Evolutionary conservation across 2,797 vertebrate species (phyloP).

Genomic region (Eulemur albifrons): DNA sequence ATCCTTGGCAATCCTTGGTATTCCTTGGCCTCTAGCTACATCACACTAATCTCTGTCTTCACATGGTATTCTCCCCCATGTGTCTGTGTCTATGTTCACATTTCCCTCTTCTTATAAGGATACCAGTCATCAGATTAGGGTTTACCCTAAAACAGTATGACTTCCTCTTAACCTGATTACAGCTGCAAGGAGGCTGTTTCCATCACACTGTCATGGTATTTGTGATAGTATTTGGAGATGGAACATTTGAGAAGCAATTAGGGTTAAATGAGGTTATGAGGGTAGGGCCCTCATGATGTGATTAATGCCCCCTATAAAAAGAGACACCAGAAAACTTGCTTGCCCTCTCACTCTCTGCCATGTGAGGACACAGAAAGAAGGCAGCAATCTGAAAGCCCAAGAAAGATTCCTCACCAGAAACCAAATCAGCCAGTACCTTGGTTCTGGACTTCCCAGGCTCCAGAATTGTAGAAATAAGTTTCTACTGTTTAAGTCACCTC

Average conservation of each 20-base stretch:
- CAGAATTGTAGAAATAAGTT: background rate
- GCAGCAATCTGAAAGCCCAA: background rate
- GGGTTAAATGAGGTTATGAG: background rate
- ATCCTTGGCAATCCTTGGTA: background rate
- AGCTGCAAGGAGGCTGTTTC: background rate
- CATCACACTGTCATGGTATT: background rate
- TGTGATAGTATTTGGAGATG: background rate
- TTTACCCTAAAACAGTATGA: background rate
- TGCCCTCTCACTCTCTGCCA: background rate
- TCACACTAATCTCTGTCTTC: background rate
- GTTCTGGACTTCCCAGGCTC: background rate
- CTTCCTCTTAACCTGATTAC: background rate
- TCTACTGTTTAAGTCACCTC: background rate
- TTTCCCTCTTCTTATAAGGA: background rate
- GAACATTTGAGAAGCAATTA: background rate
- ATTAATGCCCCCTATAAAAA: background rate
- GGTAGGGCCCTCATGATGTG: background rate
- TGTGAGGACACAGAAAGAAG: background rate
- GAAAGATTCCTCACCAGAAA: background rate
- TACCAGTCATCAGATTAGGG: background rate
- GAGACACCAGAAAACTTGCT: background rate
- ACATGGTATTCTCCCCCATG: background rate
- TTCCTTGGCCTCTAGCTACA: background rate
- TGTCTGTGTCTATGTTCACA: background rate
- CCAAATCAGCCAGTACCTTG: background rate